Evolutionary conservation across 2,797 vertebrate genomes (phyloP).

Genomic region (Bradypodion ventrale): DNA sequence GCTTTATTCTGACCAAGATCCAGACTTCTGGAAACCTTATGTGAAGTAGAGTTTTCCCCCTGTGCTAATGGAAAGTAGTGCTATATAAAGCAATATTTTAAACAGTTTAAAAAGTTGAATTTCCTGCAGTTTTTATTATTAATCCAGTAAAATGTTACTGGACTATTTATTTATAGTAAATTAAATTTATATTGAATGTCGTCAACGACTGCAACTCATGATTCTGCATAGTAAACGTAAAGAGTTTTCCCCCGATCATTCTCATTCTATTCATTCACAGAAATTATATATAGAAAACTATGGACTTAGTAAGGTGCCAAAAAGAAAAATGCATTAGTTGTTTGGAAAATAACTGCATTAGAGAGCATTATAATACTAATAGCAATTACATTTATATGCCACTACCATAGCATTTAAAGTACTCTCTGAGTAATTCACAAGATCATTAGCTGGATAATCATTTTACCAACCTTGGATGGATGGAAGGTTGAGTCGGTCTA

Average conservation of each 20-base stretch:
- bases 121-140: conserved; percentile 56
- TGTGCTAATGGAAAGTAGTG: conserved; percentile 28
- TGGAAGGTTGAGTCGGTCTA: too few relatives aligned
- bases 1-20: neutral
- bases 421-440: too few relatives aligned
- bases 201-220: conserved; percentile 19
- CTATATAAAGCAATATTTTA: conserved; percentile 38
- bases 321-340: conserved; percentile 51
- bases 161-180: conserved; percentile 36
- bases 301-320: neutral
- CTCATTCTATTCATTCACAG: conserved; percentile 10
- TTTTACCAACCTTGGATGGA: too few relatives aligned
- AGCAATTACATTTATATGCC: too few relatives aligned
- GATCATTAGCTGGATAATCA: too few relatives aligned
- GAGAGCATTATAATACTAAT: too few relatives aligned
- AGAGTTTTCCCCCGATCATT: conserved; percentile 3
- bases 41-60: conserved; percentile 6
- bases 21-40: conserved; percentile 17
- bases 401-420: too few relatives aligned
- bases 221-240: too few relatives aligned
- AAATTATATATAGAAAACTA: neutral
- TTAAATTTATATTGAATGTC: conserved; percentile 36
- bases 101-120: conserved; percentile 53
- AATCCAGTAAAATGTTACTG: conserved; percentile 39
- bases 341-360: conserved; percentile 4